phyloP scores from a whole-genome alignment of 2,888 invertebrate genomes.

The Toxonevra muliebris region DNA sequence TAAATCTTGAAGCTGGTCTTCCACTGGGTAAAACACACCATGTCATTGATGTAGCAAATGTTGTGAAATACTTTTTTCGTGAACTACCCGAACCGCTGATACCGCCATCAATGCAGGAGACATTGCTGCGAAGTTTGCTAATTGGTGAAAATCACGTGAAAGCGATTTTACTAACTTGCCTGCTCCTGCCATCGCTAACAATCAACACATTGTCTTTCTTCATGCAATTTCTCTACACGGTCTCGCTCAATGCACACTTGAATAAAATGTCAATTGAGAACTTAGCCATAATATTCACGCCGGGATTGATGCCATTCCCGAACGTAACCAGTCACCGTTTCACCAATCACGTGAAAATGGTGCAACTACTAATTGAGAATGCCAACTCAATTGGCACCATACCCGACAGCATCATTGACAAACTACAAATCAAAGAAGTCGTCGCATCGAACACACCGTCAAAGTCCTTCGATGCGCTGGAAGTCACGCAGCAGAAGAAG shows the following conservation, averaged over 20 bases:
- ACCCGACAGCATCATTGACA: slow-evolving; percentile 70
- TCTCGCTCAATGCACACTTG: slow-evolving; percentile 73
- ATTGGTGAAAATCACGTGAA: slow-evolving; percentile 67
- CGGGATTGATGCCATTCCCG: slow-evolving; percentile 80
- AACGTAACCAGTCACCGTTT: slow-evolving; percentile 74
- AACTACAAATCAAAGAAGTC: slow-evolving; percentile 46
- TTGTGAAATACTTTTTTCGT: slow-evolving; percentile 85
- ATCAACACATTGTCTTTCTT: slow-evolving; percentile 83
- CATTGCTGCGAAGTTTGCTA: slow-evolving; percentile 75
- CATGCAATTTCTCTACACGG: slow-evolving; percentile 70
- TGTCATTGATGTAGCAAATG: slow-evolving; percentile 85
- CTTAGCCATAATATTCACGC: slow-evolving; percentile 85
- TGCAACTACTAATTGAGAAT: slow-evolving; percentile 82
- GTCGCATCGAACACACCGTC: not conserved
- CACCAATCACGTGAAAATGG: slow-evolving; percentile 75
- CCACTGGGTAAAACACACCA: slow-evolving; percentile 76
- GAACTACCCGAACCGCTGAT: slow-evolving; percentile 87
- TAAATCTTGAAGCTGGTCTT: slow-evolving; percentile 74
- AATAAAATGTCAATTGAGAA: slow-evolving; percentile 89
- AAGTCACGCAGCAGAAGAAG: slow-evolving; percentile 61
- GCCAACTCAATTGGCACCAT: slow-evolving; percentile 78
- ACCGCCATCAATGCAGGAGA: slow-evolving; percentile 75
- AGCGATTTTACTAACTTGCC: slow-evolving; percentile 73
- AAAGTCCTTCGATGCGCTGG: slow-evolving; percentile 40
- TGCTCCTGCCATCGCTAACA: slow-evolving; percentile 79